Percentiles rank a stretch among this genome's conserved stretches.
Conservation (phyloP, 2,113 vertebrate species). For the Zapus hudsonius region DNA sequence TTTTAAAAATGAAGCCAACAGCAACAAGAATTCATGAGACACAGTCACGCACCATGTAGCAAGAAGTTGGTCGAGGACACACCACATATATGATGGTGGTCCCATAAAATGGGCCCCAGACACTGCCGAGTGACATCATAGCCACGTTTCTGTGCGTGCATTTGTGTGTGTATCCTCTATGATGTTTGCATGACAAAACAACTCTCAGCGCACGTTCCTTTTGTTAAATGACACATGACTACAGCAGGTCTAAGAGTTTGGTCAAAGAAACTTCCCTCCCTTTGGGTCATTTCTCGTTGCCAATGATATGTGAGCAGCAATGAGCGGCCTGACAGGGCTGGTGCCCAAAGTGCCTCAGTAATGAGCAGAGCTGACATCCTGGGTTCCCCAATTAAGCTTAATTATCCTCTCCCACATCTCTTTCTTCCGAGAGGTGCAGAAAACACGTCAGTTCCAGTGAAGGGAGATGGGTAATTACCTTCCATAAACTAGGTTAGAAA, state of each 20-base stretch:
- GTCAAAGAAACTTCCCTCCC: neutral
- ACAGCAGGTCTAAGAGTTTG: neutral
- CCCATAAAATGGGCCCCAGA: no score
- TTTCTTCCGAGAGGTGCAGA: conserved; percentile 44
- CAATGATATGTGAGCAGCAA: neutral
- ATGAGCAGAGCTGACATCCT: neutral
- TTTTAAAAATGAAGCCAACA: neutral
- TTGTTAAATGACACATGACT: neutral
- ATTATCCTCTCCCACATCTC: conserved; percentile 13
- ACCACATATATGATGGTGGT: no score
- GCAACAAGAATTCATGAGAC: neutral
- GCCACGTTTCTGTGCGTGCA: neutral
- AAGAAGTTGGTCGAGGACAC: neutral
- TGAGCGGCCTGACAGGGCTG: neutral
- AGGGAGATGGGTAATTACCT: conserved; percentile 13
- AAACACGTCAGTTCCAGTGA: conserved; percentile 18
- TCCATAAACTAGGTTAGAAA: conserved; percentile 26
- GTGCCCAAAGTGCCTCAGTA: neutral
- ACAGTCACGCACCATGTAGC: neutral
- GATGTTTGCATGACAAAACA: neutral
- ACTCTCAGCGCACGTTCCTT: neutral
- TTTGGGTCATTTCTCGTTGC: neutral
- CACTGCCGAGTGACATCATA: neutral
- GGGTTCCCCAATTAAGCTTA: conserved; percentile 45
- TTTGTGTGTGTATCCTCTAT: neutral